Percentiles rank a stretch among this genome's conserved stretches.
Evolutionary conservation across 35 echinoderm and acorn worm species (phyloP).

Genomic region (Holothuria glaberrima): DNA sequence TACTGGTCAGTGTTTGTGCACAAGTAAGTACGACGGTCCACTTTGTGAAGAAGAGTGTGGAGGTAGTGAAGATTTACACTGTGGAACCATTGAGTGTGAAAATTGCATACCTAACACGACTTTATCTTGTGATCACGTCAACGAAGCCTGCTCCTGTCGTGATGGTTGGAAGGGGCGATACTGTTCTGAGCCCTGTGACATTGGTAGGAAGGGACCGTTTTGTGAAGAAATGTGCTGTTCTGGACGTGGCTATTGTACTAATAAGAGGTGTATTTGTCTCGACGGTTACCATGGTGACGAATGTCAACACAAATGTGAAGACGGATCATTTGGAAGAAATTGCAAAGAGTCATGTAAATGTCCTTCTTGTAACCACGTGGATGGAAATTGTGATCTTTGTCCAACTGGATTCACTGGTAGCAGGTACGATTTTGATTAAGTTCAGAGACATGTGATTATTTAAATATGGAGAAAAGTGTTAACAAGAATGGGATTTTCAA

Average conservation of each 20-base stretch:
- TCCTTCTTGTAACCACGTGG: constrained; percentile 1
- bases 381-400: not conserved
- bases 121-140: not conserved
- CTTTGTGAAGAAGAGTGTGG: not conserved
- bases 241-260: not conserved
- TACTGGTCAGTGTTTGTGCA: not conserved
- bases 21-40: not conserved
- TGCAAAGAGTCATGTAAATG: not conserved
- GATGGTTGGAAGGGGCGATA: constrained; percentile 1
- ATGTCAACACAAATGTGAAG: constrained; percentile 9
- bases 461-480: no score
- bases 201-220: not conserved
- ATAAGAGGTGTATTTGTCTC: not conserved
- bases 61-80: not conserved
- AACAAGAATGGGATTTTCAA: no score
- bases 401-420: not conserved
- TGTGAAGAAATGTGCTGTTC: not conserved
- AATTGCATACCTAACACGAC: no score
- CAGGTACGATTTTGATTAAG: not conserved
- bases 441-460: not conserved
- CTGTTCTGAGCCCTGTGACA: not conserved
- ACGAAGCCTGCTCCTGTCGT: not conserved
- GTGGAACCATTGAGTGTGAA: not conserved
- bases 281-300: not conserved
- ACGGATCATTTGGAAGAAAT: constrained; percentile 7